Percentiles rank a stretch among this genome's conserved stretches.
phyloP scores from a whole-genome alignment of 2,888 invertebrate species.

The Metopia argyrocephala region DNA sequence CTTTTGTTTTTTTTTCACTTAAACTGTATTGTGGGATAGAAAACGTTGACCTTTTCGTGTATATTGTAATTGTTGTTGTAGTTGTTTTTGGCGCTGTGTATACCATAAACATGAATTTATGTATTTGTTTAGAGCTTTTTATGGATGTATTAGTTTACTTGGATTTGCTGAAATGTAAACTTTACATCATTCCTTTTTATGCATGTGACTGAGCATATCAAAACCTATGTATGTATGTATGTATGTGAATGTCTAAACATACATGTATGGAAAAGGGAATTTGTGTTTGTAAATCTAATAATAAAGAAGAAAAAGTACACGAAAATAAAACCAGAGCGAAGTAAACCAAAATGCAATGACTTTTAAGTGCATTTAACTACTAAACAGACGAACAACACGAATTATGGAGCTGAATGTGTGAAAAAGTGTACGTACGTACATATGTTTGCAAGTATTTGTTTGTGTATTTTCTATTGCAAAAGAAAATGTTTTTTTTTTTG shows the following conservation, averaged over 20 bases:
- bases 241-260: slow-evolving; percentile 6
- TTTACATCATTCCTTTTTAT: slow-evolving; percentile 50
- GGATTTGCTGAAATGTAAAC: slow-evolving; percentile 5
- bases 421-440: not conserved
- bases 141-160: not conserved
- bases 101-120: slow-evolving; percentile 1
- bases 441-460: not conserved
- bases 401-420: slow-evolving; percentile 22
- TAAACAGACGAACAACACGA: slow-evolving; percentile 58
- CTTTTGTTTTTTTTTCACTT: slow-evolving; percentile 20
- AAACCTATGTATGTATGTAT: slow-evolving; percentile 11
- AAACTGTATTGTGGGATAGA: slow-evolving; percentile 53
- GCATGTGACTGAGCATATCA: slow-evolving; percentile 31
- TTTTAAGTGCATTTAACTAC: slow-evolving; percentile 64
- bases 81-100: not conserved
- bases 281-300: slow-evolving; percentile 35
- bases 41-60: slow-evolving; percentile 61
- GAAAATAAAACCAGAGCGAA: slow-evolving; percentile 40
- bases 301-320: slow-evolving; percentile 26
- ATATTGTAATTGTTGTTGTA: slow-evolving; percentile 22
- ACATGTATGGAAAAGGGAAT: slow-evolving; percentile 35
- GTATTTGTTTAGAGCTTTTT: not conserved
- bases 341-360: slow-evolving; percentile 58
- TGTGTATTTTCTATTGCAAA: slow-evolving; percentile 11
- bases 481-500: slow-evolving; percentile 21